phyloP scores from a whole-genome alignment of 2,797 vertebrate genomes.

The Tapera naevia region DNA sequence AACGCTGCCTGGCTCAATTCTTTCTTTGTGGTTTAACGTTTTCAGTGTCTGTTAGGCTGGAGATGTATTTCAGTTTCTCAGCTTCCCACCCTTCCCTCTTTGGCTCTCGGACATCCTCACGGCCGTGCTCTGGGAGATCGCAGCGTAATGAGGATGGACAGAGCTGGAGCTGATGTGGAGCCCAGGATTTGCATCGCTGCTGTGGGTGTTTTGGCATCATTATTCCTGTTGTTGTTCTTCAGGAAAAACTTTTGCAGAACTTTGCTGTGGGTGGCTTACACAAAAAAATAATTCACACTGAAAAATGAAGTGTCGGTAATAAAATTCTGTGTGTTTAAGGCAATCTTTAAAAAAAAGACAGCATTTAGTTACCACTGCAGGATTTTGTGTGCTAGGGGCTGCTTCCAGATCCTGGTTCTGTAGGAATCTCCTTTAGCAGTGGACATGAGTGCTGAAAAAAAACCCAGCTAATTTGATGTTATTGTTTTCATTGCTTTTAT shows the following conservation, averaged over 20 bases:
- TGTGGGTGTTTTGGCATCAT: background rate
- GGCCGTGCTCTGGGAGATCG: background rate
- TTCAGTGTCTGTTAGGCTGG: background rate
- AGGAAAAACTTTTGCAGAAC: background rate
- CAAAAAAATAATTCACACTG: fast-evolving
- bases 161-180: background rate
- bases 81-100: background rate
- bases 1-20: background rate
- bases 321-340: background rate
- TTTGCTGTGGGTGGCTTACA: background rate
- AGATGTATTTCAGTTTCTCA: background rate
- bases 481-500: fast-evolving
- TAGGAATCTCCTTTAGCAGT: background rate
- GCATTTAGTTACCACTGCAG: fast-evolving
- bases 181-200: fast-evolving
- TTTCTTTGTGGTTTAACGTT: background rate
- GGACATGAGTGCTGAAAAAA: fast-evolving
- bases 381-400: background rate
- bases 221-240: background rate
- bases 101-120: fast-evolving
- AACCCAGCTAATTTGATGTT: fast-evolving
- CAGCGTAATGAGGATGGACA: background rate
- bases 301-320: background rate
- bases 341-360: background rate
- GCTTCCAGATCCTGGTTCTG: background rate